These are phyloP conservation scores for Sarcophaga carnaria DNA, from an alignment of 2,888 invertebrate genomes.

Conservation along the genomic window DNA sequence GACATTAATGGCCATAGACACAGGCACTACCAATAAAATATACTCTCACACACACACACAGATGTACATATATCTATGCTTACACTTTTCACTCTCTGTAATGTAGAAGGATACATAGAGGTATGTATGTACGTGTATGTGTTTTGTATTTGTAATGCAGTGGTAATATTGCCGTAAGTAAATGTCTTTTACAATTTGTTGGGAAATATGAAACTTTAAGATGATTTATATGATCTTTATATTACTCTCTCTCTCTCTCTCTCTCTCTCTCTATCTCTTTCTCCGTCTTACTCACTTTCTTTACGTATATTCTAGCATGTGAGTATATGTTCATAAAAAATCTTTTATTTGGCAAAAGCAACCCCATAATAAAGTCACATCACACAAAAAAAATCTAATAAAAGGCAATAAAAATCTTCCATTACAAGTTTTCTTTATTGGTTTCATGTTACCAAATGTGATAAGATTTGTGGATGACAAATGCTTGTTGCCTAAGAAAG, in stretches of 20 bases:
- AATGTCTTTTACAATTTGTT: conserved; percentile 38
- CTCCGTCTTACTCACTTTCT: background rate
- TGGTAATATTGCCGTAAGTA: conserved; percentile 33
- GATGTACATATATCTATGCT: background rate
- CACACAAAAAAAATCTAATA: conserved; percentile 2
- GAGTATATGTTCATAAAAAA: background rate
- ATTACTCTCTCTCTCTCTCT: background rate
- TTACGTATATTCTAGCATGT: too few relatives aligned
- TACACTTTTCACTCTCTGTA: too few relatives aligned
- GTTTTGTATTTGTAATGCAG: background rate
- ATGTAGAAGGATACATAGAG: background rate
- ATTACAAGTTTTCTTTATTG: conserved; percentile 51
- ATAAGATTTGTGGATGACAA: background rate
- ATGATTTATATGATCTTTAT: background rate
- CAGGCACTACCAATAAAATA: conserved; percentile 5
- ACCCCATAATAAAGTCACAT: too few relatives aligned
- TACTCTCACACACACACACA: background rate
- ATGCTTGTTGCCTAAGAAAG: background rate
- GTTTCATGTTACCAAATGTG: conserved; percentile 4
- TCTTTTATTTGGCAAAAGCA: background rate
- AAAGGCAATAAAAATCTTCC: conserved; percentile 40
- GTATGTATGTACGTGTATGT: background rate
- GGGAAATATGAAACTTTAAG: conserved; percentile 32
- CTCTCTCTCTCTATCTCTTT: too few relatives aligned
- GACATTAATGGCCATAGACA: conserved; percentile 60